Evolutionary conservation across 23 tunicate genomes (phyloP).

Genomic region (Ciona savignyi): DNA sequence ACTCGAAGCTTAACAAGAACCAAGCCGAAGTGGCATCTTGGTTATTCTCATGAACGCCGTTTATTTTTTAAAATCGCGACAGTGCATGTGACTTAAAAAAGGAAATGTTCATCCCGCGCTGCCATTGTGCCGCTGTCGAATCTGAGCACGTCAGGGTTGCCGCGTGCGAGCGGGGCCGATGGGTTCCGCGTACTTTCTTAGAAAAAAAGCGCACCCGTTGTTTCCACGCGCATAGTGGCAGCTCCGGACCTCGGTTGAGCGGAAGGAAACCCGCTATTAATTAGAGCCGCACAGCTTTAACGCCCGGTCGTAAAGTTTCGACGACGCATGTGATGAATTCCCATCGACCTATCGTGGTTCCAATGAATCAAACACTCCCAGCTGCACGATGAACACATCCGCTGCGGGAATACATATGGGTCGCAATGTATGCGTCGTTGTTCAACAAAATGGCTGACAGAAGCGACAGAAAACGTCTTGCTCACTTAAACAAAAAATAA

Average conservation of each 20-base stretch:
- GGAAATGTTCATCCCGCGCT: too few relatives aligned
- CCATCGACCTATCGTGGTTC: neutral
- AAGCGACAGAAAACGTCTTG: too few relatives aligned
- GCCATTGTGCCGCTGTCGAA: too few relatives aligned
- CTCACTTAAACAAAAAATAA: too few relatives aligned
- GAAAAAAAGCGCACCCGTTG: constrained; percentile 11
- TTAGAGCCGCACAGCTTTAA: constrained; percentile 1
- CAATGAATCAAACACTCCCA: neutral
- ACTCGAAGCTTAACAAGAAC: too few relatives aligned
- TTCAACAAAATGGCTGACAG: neutral
- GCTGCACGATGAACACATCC: neutral
- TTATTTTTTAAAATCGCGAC: too few relatives aligned
- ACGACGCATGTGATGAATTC: neutral
- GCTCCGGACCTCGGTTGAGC: neutral
- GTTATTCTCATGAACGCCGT: too few relatives aligned
- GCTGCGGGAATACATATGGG: neutral
- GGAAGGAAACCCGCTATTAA: constrained; percentile 38
- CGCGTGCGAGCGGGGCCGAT: too few relatives aligned
- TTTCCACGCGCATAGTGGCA: neutral
- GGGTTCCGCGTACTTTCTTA: constrained; percentile 17
- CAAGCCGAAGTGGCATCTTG: too few relatives aligned
- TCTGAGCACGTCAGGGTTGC: too few relatives aligned
- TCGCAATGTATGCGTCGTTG: neutral
- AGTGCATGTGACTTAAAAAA: too few relatives aligned
- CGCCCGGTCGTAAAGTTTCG: neutral